A percentile compares a stretch with the other conserved stretches of the same genome.
Evolutionary conservation across 2,113 vertebrate species (phyloP).

Genomic region (Tachuris rubrigastra): DNA sequence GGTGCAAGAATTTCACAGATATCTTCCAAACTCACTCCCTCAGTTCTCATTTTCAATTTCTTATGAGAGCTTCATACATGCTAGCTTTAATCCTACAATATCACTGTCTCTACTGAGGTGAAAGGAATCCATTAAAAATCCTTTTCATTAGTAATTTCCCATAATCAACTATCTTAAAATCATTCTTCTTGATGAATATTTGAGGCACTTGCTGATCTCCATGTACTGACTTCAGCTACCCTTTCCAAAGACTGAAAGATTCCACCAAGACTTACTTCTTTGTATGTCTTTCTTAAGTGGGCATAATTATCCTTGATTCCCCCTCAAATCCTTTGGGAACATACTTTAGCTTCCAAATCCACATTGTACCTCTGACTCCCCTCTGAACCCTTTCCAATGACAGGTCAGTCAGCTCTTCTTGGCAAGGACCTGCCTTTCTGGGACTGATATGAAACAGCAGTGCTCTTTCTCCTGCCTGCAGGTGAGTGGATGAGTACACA

Average conservation of each 20-base stretch:
- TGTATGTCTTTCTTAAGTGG: not conserved
- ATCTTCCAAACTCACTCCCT: not conserved
- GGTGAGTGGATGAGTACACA: not conserved
- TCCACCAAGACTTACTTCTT: not conserved
- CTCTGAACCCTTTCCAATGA: not conserved
- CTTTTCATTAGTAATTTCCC: not conserved
- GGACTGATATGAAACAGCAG: not conserved
- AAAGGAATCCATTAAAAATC: not conserved
- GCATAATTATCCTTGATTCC: not conserved
- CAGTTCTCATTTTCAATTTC: not conserved
- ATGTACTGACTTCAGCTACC: not conserved
- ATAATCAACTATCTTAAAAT: not conserved
- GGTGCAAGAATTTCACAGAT: not conserved
- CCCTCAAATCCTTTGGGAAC: not conserved
- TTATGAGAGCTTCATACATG: not conserved
- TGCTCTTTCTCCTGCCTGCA: not conserved
- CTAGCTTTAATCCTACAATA: not conserved
- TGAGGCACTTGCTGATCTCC: not conserved
- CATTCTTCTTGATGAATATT: not conserved
- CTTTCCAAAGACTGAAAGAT: not conserved
- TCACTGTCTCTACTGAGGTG: not conserved
- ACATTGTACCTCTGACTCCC: accelerated
- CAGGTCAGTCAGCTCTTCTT: not conserved
- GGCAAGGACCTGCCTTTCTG: not conserved
- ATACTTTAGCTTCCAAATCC: not conserved